Conservation (phyloP, 2,113 vertebrate genomes). For the Struthio camelus region DNA sequence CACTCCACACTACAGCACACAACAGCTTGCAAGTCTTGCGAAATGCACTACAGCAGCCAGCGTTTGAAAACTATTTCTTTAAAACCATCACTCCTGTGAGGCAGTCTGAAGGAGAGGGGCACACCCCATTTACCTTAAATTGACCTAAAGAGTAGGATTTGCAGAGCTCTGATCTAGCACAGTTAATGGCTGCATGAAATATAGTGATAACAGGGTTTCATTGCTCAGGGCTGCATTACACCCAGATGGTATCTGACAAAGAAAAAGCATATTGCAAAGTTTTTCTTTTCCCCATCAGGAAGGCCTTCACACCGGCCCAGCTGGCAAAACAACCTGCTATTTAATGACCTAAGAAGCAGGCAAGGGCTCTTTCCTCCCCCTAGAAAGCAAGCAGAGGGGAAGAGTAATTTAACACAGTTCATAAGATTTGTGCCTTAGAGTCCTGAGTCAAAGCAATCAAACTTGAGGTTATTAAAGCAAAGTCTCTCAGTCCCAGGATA, state of each 20-base stretch:
- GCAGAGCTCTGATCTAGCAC: background rate
- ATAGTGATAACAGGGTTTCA: background rate
- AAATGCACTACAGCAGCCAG: background rate
- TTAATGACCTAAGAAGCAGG: background rate
- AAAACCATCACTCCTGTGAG: background rate
- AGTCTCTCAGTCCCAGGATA: background rate
- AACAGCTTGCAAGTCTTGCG: background rate
- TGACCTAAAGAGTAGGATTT: background rate
- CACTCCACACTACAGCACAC: background rate
- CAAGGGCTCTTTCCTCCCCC: background rate
- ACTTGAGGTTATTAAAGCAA: slow-evolving; percentile 18
- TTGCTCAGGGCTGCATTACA: background rate
- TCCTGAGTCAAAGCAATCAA: slow-evolving; percentile 10
- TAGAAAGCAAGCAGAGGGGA: background rate
- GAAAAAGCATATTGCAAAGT: background rate
- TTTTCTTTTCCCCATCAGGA: background rate
- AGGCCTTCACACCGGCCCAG: background rate
- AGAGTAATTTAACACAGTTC: slow-evolving; percentile 19
- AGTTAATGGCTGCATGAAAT: background rate
- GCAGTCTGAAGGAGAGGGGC: background rate
- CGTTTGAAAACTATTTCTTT: background rate
- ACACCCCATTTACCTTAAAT: background rate
- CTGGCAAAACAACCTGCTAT: background rate
- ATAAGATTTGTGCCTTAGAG: background rate
- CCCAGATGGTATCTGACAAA: background rate